Percentiles rank a stretch among this genome's conserved stretches.
Conservation (phyloP, 92 coral and sea anemone genomes). For the Micromussa lordhowensis region DNA sequence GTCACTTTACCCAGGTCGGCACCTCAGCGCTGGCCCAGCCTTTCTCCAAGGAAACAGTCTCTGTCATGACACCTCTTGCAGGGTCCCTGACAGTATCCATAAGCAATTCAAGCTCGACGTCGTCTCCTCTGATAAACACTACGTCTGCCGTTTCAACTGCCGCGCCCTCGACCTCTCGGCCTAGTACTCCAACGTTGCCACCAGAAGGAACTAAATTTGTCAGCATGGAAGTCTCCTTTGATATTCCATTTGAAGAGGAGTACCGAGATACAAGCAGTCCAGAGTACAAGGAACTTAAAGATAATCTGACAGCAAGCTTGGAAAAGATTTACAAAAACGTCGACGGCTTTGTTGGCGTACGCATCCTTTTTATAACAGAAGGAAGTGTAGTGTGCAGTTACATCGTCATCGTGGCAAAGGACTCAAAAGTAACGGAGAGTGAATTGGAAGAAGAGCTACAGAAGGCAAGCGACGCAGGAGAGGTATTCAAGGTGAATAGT, state of each 20-base stretch:
- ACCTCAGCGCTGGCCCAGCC: neutral
- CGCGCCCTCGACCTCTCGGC: neutral
- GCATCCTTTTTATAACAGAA: conserved; percentile 36
- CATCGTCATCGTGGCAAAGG: conserved; percentile 56
- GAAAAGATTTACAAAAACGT: neutral
- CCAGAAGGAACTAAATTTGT: conserved; percentile 45
- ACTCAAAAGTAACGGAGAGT: conserved; percentile 37
- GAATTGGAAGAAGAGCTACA: conserved; percentile 33
- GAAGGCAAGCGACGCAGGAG: conserved; percentile 45
- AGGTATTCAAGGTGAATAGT: conserved; percentile 38
- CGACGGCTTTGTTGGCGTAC: conserved; percentile 60
- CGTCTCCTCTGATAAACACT: neutral
- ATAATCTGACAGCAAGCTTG: conserved; percentile 37
- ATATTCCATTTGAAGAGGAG: conserved; percentile 38
- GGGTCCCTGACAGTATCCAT: neutral
- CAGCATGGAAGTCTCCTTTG: conserved; percentile 60
- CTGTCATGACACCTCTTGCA: neutral
- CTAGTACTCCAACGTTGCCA: conserved; percentile 45
- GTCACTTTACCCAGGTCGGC: neutral
- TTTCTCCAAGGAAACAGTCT: neutral
- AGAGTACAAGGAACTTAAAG: conserved; percentile 48
- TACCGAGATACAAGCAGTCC: conserved; percentile 51
- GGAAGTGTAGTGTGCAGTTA: conserved; percentile 82
- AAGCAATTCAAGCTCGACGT: neutral
- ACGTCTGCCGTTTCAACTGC: neutral